Conservation (phyloP, 2,888 invertebrate genomes). For the Drymonia ruficornis region DNA sequence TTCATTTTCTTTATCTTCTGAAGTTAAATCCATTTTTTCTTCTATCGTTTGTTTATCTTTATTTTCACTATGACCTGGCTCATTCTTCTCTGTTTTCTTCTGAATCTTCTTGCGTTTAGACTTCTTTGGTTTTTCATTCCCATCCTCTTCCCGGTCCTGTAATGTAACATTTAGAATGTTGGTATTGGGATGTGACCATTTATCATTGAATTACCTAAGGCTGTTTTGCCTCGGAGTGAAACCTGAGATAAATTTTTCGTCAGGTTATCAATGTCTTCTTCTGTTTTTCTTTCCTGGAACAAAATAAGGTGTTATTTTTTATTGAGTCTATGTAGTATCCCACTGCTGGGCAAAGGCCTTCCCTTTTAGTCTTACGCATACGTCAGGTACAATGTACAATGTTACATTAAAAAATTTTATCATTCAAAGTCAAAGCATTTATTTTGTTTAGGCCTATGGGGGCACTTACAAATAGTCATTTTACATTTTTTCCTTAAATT, state of each 20-base stretch:
- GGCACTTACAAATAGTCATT: too few relatives aligned
- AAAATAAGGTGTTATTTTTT: conserved; percentile 25
- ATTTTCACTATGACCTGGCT: conserved; percentile 26
- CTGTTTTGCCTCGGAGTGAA: conserved; percentile 74
- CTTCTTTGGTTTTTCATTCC: conserved; percentile 44
- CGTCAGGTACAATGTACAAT: too few relatives aligned
- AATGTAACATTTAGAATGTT: conserved; percentile 75
- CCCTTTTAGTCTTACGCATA: too few relatives aligned
- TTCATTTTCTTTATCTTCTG: conserved; percentile 12
- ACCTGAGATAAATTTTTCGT: conserved; percentile 80
- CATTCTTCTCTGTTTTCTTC: conserved; percentile 34
- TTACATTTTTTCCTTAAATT: too few relatives aligned
- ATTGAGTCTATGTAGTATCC: too few relatives aligned
- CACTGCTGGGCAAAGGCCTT: too few relatives aligned
- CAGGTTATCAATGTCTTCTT: conserved; percentile 74
- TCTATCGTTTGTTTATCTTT: conserved; percentile 10
- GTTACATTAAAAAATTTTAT: too few relatives aligned
- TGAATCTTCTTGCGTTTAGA: conserved; percentile 54
- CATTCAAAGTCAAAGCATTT: too few relatives aligned
- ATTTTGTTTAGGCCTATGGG: too few relatives aligned
- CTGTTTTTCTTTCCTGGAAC: conserved; percentile 65
- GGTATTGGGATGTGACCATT: conserved; percentile 66
- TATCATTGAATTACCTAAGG: conserved; percentile 81
- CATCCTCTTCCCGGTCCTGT: conserved; percentile 66
- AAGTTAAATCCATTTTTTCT: conserved; percentile 18